A percentile compares a stretch with the other conserved stretches of the same genome.
phyloP scores from a whole-genome alignment of 2,113 vertebrate genomes.

The Cavia aperea region DNA sequence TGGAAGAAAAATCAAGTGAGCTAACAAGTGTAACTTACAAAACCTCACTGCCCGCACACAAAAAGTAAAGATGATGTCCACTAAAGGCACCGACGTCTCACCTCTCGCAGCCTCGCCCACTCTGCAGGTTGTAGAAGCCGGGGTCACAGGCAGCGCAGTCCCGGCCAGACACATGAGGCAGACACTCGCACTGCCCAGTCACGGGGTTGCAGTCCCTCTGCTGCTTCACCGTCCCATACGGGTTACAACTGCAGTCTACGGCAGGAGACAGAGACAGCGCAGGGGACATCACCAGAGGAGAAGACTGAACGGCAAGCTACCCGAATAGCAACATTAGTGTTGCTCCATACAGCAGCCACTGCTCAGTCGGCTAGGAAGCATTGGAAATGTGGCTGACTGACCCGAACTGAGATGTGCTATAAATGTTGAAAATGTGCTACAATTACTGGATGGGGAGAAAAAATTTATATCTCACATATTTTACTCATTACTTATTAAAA shows the following conservation, averaged over 20 bases:
- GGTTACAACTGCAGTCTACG: constrained; percentile 89
- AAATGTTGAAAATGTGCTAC: neutral
- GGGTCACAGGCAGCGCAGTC: constrained; percentile 90
- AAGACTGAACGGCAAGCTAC: fast-evolving
- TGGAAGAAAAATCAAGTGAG: neutral
- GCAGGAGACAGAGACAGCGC: neutral
- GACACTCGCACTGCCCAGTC: constrained; percentile 91
- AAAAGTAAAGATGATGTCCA: neutral
- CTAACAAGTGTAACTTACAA: neutral
- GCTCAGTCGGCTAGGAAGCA: fast-evolving
- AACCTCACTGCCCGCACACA: neutral
- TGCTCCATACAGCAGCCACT: neutral
- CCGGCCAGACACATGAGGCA: constrained; percentile 83
- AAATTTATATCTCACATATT: neutral
- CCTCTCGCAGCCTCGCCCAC: constrained; percentile 88
- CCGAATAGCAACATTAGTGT: fast-evolving
- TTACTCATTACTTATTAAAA: neutral
- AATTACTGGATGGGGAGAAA: neutral
- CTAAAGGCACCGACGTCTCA: constrained; percentile 45
- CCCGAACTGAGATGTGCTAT: neutral
- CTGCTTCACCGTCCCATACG: constrained; percentile 78
- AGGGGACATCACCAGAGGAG: neutral
- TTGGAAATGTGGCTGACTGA: neutral
- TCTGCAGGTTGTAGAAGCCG: constrained; percentile 93
- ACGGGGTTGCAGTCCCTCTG: constrained; percentile 84